phyloP scores from a whole-genome alignment of 2,113 vertebrate genomes.

The Istiophorus platypterus region DNA sequence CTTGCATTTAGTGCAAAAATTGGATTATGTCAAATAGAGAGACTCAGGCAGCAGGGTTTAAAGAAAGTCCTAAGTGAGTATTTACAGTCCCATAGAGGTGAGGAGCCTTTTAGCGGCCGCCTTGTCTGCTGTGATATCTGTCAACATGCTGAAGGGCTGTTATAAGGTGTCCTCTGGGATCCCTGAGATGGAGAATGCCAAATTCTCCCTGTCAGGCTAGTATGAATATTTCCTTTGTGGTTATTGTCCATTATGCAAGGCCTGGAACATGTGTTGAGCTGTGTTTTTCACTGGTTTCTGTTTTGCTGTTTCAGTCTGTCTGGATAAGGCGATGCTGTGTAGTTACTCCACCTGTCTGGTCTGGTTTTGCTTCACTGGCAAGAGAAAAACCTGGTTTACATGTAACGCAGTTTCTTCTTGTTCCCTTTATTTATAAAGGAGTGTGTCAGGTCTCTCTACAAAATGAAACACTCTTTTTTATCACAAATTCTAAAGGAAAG shows the following conservation, averaged over 20 bases:
- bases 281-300: slow-evolving; percentile 26
- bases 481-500: too few relatives aligned
- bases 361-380: slow-evolving; percentile 40
- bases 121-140: slow-evolving; percentile 77
- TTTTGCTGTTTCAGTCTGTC: slow-evolving; percentile 40
- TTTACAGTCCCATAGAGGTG: slow-evolving; percentile 59
- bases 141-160: slow-evolving; percentile 68
- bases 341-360: slow-evolving; percentile 49
- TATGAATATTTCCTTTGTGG: slow-evolving; percentile 76
- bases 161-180: slow-evolving; percentile 65
- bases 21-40: slow-evolving; percentile 39
- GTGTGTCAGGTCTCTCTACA: slow-evolving; percentile 5
- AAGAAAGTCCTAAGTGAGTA: slow-evolving; percentile 40
- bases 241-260: slow-evolving; percentile 70
- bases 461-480: not conserved
- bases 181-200: slow-evolving; percentile 62
- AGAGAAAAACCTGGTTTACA: slow-evolving; percentile 60
- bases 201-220: slow-evolving; percentile 72
- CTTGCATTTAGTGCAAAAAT: slow-evolving; percentile 29
- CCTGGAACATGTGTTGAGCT: slow-evolving; percentile 45
- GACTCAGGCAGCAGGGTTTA: slow-evolving; percentile 6
- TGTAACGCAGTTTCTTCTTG: slow-evolving; percentile 30
- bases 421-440: slow-evolving; percentile 5
- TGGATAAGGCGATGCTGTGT: slow-evolving; percentile 11
- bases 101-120: slow-evolving; percentile 39